Evolutionary conservation across 2,888 invertebrate species (phyloP), one percentile per base, ranked within the genome.

Genomic region (Mythimna vitellina): DNA sequence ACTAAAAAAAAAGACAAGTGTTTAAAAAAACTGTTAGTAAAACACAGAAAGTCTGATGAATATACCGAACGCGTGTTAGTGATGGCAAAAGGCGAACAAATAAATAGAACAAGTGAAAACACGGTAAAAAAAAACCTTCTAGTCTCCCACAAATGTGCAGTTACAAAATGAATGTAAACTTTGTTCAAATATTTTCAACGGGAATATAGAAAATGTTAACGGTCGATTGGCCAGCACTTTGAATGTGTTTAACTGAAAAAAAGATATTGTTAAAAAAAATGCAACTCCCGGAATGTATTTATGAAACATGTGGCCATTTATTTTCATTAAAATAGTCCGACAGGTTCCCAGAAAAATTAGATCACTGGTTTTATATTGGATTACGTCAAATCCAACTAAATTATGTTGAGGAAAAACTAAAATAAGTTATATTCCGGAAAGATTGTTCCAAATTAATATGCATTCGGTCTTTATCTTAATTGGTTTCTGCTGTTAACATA

Each of bases 131-230:
- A 66, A 60, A 56, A 1, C 25, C 0, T n/a, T 49, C 49, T 62
- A 22, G 29, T 46, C 35, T 17, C 20, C 25, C 22, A 46, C 35
- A 63, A 42, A 53, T n/a, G 63, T 69, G 62, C 22, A 67, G 66
- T 53, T 46, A 56, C 54, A 64, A 53, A 29, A 69, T 74, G 46
- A 74, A 64, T 35, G 56, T 14, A 42, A 63, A 60, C 32, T 49
- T 38, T 20, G 20, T 69, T 63, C 49, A 42, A 65, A 69, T 73
- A 65, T 63, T 73, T 78, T 65, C 4, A n/a, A 20, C 25, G 5
- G 17, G 10, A 64, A 67, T 61, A 65, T n/a, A 49, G 1, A 42
- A 35, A 60, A 6, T 54, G 38, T 63, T 38, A 8, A 10, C 60
- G 9, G 22, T 38, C 25, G 12, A 70, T 71, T 53, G 10, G 20